These are phyloP conservation scores for Elanus axillaris DNA, from an alignment of 2,113 vertebrate species.

Conservation along the genomic window DNA sequence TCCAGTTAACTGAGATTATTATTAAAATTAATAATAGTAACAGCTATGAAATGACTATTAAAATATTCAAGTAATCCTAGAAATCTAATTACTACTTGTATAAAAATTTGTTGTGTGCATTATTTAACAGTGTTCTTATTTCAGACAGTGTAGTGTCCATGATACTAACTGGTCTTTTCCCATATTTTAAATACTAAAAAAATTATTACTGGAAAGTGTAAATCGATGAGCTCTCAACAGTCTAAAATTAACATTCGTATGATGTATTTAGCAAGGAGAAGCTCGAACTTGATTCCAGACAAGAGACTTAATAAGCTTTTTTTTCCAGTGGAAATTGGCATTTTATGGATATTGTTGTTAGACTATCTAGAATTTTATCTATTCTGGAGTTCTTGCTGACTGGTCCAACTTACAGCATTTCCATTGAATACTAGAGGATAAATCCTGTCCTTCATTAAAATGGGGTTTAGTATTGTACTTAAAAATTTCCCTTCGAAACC, in stretches of 20 bases:
- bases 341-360: constrained; percentile 7
- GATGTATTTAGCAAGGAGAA: constrained; percentile 23
- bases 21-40: constrained; percentile 48
- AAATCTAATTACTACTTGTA: constrained; percentile 59
- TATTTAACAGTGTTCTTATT: constrained; percentile 62
- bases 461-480: background rate
- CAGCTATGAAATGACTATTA: constrained; percentile 20
- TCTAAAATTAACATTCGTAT: constrained; percentile 55
- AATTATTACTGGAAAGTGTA: constrained; percentile 19
- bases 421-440: background rate
- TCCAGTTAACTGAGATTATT: constrained; percentile 21
- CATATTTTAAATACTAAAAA: constrained; percentile 47
- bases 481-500: background rate
- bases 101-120: constrained; percentile 62
- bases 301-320: background rate
- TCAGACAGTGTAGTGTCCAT: constrained; percentile 18
- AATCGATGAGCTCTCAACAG: constrained; percentile 12
- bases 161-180: constrained; percentile 38
- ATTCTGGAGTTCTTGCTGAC: background rate
- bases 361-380: background rate
- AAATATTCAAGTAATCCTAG: constrained; percentile 45
- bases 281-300: background rate
- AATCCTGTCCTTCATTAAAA: background rate
- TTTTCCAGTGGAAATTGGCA: background rate
- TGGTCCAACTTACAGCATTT: background rate